phyloP scores from a whole-genome alignment of 2,888 invertebrate species.

The Nudaria mundana region DNA sequence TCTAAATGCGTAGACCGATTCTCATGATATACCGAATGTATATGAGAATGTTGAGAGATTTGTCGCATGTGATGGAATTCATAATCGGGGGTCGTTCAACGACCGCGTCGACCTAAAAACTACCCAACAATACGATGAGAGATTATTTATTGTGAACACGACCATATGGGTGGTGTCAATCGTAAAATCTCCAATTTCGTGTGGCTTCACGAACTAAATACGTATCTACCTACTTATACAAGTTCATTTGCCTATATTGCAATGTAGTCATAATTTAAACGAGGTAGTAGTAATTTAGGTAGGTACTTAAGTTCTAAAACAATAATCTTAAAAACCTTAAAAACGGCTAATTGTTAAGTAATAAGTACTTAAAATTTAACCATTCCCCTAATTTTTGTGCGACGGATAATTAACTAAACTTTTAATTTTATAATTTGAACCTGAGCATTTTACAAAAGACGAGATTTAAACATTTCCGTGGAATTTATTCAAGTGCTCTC shows the following conservation, averaged over 20 bases:
- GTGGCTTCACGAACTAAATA: too few species aligned
- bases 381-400: conserved; percentile 18
- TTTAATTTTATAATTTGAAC: conserved; percentile 26
- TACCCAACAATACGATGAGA: conserved; percentile 49
- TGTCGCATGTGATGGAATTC: conserved; percentile 47
- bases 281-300: too few species aligned
- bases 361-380: conserved; percentile 22
- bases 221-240: too few species aligned
- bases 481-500: conserved; percentile 64
- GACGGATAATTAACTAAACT: conserved; percentile 29
- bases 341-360: too few species aligned
- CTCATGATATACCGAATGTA: too few species aligned
- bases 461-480: conserved; percentile 43
- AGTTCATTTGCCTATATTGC: too few species aligned
- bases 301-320: too few species aligned
- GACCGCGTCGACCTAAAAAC: conserved; percentile 48
- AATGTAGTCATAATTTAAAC: too few species aligned
- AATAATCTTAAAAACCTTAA: too few species aligned
- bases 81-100: conserved; percentile 41
- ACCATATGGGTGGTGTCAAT: too few species aligned
- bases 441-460: conserved; percentile 35
- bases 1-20: conserved; percentile 29
- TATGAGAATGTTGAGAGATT: conserved; percentile 44
- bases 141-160: conserved; percentile 57
- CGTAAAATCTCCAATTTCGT: too few species aligned